Percentiles rank a stretch among this genome's conserved stretches.
Conservation (phyloP, 2,113 vertebrate species). For the Myocastor coypus region DNA sequence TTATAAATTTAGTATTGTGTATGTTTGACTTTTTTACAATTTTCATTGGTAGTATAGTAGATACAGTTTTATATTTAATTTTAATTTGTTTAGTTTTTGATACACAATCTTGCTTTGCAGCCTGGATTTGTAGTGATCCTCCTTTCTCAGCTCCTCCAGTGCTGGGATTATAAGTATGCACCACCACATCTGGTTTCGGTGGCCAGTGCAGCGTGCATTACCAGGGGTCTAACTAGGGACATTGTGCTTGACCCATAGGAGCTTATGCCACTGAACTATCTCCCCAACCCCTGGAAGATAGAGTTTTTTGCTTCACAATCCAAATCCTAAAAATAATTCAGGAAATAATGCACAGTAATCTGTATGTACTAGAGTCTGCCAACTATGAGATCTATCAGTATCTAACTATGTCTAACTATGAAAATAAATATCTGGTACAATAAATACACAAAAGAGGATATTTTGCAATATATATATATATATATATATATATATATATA, state of each 20-base stretch:
- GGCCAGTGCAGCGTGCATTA: too few species aligned
- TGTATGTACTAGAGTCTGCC: background rate
- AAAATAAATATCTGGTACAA: background rate
- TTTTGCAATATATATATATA: background rate
- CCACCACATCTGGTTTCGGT: too few species aligned
- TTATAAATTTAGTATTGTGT: background rate
- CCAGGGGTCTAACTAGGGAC: too few species aligned
- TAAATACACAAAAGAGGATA: conserved; percentile 8
- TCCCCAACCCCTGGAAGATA: background rate
- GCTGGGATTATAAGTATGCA: too few species aligned
- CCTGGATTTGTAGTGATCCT: too few species aligned
- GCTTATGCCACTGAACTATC: too few species aligned
- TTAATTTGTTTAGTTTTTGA: too few species aligned
- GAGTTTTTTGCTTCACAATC: conserved; percentile 23
- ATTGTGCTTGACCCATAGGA: too few species aligned
- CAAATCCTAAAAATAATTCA: background rate
- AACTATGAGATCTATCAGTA: background rate
- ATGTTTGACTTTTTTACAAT: background rate
- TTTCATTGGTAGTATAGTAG: background rate
- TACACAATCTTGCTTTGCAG: too few species aligned
- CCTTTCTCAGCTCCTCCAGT: too few species aligned
- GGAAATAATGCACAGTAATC: background rate
- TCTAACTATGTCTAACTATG: background rate
- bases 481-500: background rate
- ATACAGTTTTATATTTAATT: background rate